A percentile compares a stretch with the other conserved stretches of the same genome.
phyloP scores from a whole-genome alignment of 2,113 vertebrate species.

The Phasianus colchicus region DNA sequence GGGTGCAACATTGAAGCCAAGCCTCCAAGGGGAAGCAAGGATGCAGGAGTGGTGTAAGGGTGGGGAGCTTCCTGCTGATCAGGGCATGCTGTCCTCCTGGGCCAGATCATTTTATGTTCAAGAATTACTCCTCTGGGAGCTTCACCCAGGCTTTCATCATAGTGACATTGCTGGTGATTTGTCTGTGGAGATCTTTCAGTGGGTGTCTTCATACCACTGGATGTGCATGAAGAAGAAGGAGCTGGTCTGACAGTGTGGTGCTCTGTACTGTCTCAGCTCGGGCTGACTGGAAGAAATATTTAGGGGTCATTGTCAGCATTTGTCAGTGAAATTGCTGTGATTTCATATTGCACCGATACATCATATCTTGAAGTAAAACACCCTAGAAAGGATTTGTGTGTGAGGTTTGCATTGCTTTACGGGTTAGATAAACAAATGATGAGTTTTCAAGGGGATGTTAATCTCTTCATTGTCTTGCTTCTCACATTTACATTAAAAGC shows the following conservation, averaged over 20 bases:
- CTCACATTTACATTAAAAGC: not conserved
- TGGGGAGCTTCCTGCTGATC: not conserved
- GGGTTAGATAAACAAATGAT: not conserved
- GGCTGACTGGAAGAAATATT: not conserved
- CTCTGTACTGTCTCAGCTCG: not conserved
- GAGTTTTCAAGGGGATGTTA: not conserved
- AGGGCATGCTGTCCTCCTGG: not conserved
- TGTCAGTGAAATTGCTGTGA: not conserved
- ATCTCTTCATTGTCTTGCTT: not conserved
- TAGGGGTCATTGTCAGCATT: not conserved
- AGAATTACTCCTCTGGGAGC: not conserved
- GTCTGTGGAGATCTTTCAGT: not conserved
- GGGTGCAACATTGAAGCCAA: fast-evolving
- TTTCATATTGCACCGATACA: not conserved
- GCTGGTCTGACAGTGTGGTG: not conserved
- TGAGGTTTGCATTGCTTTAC: not conserved
- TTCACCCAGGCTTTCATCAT: not conserved
- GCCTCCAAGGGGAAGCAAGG: not conserved
- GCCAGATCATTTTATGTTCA: not conserved
- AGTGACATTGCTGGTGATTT: not conserved
- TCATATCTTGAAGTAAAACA: not conserved
- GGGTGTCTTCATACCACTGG: fast-evolving
- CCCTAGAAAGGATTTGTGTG: not conserved
- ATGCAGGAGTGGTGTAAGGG: fast-evolving
- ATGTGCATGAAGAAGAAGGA: fast-evolving